phyloP scores from a whole-genome alignment of 2,888 invertebrate species.

The Epicampocera succincta region DNA sequence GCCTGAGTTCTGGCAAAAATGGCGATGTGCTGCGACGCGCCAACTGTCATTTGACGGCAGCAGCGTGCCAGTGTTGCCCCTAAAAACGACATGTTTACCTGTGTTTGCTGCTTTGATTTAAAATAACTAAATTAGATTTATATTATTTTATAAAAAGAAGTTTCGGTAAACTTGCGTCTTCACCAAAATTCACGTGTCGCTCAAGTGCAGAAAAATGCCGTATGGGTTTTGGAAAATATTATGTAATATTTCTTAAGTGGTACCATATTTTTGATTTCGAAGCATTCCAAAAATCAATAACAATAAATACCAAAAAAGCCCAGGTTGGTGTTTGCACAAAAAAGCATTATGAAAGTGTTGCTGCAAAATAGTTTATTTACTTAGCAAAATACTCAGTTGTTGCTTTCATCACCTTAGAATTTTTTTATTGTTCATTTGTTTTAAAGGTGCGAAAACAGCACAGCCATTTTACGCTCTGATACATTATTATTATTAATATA shows the following conservation, averaged over 20 bases:
- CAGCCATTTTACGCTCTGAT: too few relatives aligned
- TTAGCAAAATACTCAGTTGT: too few relatives aligned
- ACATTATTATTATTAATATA: too few relatives aligned
- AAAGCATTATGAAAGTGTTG: too few relatives aligned
- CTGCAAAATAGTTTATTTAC: not conserved
- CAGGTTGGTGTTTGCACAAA: too few relatives aligned
- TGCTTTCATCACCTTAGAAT: too few relatives aligned
- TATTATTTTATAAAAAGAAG: conserved; percentile 1
- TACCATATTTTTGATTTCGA: conserved; percentile 27
- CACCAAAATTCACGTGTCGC: conserved; percentile 40
- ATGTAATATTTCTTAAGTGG: conserved; percentile 34
- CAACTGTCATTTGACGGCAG: conserved; percentile 73
- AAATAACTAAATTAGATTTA: not conserved
- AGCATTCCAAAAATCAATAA: not conserved
- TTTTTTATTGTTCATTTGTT: too few relatives aligned
- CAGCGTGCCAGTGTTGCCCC: conserved; percentile 78
- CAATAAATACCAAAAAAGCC: conserved; percentile 11
- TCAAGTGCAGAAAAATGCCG: conserved; percentile 8
- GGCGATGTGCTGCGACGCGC: conserved; percentile 75
- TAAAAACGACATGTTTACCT: conserved; percentile 73
- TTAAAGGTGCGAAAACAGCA: too few relatives aligned
- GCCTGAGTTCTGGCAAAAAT: conserved; percentile 75
- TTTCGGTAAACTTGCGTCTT: conserved; percentile 4
- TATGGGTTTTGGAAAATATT: conserved; percentile 50
- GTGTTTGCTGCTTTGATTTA: conserved; percentile 20